Evolutionary conservation across 2,113 vertebrate species (phyloP), one percentile per base, ranked within the genome.

Genomic region (Ptilonorhynchus violaceus): DNA sequence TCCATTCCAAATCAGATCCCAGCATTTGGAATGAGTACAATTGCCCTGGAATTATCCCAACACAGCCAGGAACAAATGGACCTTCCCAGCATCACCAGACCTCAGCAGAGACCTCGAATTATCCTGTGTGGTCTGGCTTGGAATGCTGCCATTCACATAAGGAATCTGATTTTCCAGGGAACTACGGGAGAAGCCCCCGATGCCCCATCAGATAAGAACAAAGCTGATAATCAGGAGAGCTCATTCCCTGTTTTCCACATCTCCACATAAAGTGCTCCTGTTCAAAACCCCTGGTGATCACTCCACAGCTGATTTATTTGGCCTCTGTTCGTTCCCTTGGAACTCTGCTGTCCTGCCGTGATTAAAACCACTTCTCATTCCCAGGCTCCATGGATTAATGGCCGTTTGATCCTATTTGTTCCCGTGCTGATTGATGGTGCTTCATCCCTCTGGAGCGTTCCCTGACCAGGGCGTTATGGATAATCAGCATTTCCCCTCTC

Each of bases 321-420:
- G 53, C 59, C 84, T 49, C 60, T 27, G n/a, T 22, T 92, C 53
- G 66, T 80, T 60, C 47, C 67, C 33, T 4, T 39, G 59, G 53
- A 85, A 41, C 50, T 39, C 39, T 46, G 8, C 50, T 77, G 46
- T 39, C 70, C 72, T 86, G 44, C 16, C 9, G 2, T 13, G 50
- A 55, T 77, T 73, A 86, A 91, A 97, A 25, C 20, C 59, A 62
- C 59, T 84, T n/a, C 79, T 81, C 37, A 76, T 70, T 92, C 74
- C 84, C 73, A 89, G 91, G 37, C 80, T 89, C 31, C 84, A 66
- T 8, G 52, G 68, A 86, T 92, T 86, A 84, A 82, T 15, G 86
- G 55, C 2, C 72, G 53, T 58, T 87, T 94, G 37, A 64, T 35
- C 8, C 50, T 37, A 28, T 74, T 91, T 88, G 53, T 41, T 85